phyloP scores from a whole-genome alignment of 2,888 invertebrate species.

The Schrankia costaestrigalis region DNA sequence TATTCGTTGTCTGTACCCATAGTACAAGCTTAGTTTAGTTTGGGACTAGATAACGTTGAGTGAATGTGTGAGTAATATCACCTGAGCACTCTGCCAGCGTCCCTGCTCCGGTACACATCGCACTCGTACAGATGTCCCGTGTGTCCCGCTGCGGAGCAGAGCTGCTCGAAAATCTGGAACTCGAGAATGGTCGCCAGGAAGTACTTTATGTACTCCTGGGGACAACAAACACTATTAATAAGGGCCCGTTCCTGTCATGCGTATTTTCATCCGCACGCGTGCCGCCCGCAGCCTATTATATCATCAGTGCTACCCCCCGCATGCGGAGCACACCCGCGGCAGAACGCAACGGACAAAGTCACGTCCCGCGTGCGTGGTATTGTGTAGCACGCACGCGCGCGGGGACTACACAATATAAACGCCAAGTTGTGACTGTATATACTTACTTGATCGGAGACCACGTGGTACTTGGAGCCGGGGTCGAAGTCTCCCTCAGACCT shows the following conservation, averaged over 20 bases:
- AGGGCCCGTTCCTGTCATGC: background rate
- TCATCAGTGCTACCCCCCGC: too few species aligned
- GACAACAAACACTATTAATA: background rate
- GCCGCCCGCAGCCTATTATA: background rate
- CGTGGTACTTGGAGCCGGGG: constrained; percentile 90
- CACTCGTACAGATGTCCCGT: constrained; percentile 88
- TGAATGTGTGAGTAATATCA: constrained; percentile 37
- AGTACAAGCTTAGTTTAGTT: background rate
- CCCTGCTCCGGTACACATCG: constrained; percentile 89
- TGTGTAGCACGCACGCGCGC: background rate
- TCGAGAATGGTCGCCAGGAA: constrained; percentile 90
- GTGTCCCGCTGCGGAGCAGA: constrained; percentile 88
- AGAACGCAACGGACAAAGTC: too few species aligned
- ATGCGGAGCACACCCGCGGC: too few species aligned
- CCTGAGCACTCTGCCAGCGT: constrained; percentile 89
- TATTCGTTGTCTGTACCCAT: background rate
- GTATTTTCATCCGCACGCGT: background rate
- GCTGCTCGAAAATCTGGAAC: constrained; percentile 90
- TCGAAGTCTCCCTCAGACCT: constrained; percentile 89
- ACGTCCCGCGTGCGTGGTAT: background rate
- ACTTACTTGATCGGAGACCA: constrained; percentile 84
- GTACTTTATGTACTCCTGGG: constrained; percentile 84
- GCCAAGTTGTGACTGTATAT: background rate
- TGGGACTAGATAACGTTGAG: background rate
- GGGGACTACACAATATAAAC: background rate